Evolutionary conservation across 2,888 invertebrate species (phyloP), one percentile per base, ranked within the genome.

Genomic region (Odontothrips loti): DNA sequence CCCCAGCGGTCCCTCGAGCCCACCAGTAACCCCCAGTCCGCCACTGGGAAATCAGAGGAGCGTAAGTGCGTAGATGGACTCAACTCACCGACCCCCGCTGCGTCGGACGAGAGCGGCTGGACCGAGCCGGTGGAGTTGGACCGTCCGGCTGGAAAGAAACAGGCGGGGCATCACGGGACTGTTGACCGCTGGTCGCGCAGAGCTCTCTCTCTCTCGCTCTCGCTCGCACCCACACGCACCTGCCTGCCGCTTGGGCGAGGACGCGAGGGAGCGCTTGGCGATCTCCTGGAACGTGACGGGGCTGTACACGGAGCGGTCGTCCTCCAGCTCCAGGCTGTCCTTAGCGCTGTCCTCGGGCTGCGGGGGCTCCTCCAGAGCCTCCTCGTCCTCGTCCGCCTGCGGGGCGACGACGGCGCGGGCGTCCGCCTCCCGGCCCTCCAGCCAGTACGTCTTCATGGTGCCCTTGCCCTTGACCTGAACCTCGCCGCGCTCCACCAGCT

Each of bases 381-480:
- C 89, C 90, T 89, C 89, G 83, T 90, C 90, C 0, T 87, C 85
- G 82, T 89, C 89, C 0, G 87, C 87, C 3, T 89, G 89, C 3
- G 87, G 87, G 0, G 88, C 88, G 84, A 87, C 89, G 83, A 88
- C 86, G 84, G 80, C 85, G 85, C 86, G 87, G 86, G 75, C 86
- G 85, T 51, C 86, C 81, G 87, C 90, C 84, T 94, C 93, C 80
- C 94, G 90, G 63, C 92, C 92, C 85, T 93, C 91, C 81, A 96
- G 88, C 96, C 96, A 96, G 86, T 94, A 96, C 0, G 96, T 96
- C 88, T 95, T 96, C 95, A 96, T 96, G 81, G 90, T 89, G 80
- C 94, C 96, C 91, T 96, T 96, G 79, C 96, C 97, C 89, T 97
- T 97, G 0, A 97, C 94, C 85, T 94, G 92, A 83, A 96, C 94